Conservation (phyloP, 2,888 invertebrate genomes). For the Drosophila testacea region DNA sequence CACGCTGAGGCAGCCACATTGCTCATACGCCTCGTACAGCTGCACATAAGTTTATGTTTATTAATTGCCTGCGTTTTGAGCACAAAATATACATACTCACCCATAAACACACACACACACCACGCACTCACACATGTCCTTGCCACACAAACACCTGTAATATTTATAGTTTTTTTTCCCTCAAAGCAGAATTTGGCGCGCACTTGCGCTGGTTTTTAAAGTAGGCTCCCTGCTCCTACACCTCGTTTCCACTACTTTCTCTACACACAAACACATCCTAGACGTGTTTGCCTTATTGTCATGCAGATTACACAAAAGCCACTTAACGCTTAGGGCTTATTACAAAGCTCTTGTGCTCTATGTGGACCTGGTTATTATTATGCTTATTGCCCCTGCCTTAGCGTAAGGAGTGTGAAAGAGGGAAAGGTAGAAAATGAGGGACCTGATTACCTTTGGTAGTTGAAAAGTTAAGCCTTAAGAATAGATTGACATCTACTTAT, state of each 20-base stretch:
- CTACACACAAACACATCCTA: constrained; percentile 4
- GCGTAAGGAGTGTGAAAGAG: neutral
- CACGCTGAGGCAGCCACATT: constrained; percentile 22
- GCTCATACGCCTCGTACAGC: constrained; percentile 47
- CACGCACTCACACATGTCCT: constrained; percentile 26
- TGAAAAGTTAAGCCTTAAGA: neutral
- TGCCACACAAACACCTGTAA: constrained; percentile 14
- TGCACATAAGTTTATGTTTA: constrained; percentile 52
- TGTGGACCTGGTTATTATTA: constrained; percentile 62
- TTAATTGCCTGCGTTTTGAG: constrained; percentile 57
- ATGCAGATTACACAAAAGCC: constrained; percentile 75
- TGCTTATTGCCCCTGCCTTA: constrained; percentile 57
- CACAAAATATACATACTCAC: constrained; percentile 3
- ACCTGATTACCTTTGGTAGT: constrained; percentile 9
- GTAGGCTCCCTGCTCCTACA: neutral
- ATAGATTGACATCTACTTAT: neutral
- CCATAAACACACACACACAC: constrained; percentile 11
- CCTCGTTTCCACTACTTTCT: neutral
- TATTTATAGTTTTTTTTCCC: constrained; percentile 40
- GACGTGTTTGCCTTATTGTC: constrained; percentile 57
- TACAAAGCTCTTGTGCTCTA: constrained; percentile 29
- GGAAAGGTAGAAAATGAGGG: neutral
- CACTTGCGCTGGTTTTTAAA: constrained; percentile 22
- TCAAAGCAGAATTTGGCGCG: constrained; percentile 37
- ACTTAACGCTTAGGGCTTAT: constrained; percentile 55